phyloP scores from a whole-genome alignment of 2,797 vertebrate species.

The Anisognathus igniventris region DNA sequence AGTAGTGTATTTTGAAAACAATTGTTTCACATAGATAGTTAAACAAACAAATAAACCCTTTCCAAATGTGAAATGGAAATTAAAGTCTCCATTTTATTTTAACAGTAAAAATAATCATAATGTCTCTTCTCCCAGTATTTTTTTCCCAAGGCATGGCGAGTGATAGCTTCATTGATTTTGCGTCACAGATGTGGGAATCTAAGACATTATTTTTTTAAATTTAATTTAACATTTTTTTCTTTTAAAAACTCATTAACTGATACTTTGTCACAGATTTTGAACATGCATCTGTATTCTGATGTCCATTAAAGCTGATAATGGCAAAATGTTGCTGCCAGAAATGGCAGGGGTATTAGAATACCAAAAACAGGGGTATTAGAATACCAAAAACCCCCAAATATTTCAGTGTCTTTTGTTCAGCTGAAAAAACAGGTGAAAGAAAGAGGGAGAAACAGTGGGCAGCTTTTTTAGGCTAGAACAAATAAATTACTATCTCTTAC shows the following conservation, averaged over 20 bases:
- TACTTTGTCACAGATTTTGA: not conserved
- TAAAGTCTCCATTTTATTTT: not conserved
- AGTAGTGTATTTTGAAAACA: not conserved
- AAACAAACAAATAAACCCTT: not conserved
- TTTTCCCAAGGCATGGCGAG: not conserved
- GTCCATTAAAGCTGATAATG: not conserved
- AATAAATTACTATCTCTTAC: not conserved
- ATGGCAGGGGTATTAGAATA: not conserved
- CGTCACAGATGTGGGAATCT: not conserved
- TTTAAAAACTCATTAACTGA: not conserved
- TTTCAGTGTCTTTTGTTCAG: not conserved
- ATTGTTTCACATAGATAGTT: accelerated
- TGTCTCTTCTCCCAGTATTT: not conserved
- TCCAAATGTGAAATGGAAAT: not conserved
- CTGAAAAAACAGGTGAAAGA: not conserved
- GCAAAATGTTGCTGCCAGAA: not conserved
- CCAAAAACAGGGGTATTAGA: not conserved
- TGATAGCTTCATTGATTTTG: not conserved
- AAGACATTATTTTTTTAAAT: not conserved
- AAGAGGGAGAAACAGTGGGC: not conserved
- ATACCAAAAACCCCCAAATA: not conserved
- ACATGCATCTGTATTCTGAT: accelerated
- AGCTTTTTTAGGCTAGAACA: not conserved
- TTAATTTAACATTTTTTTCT: not conserved
- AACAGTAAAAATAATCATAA: not conserved